phyloP scores from a whole-genome alignment of 2,888 invertebrate species.

The Cryptus armator region DNA sequence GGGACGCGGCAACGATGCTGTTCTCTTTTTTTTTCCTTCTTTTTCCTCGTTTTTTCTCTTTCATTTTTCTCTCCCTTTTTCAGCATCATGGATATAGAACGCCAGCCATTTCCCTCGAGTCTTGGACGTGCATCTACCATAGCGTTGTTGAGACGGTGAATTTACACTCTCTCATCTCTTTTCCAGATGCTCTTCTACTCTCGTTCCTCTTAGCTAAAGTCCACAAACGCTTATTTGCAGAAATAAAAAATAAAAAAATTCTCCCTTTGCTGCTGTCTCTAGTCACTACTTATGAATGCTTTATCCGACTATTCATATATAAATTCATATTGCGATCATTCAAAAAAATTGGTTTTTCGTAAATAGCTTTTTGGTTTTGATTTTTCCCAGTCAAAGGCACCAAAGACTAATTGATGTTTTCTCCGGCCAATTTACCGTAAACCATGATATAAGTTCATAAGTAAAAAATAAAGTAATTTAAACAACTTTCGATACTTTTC shows the following conservation, averaged over 20 bases:
- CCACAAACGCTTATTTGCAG: constrained; percentile 24
- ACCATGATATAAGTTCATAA: no score
- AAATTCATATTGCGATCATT: no score
- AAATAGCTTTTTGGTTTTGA: no score
- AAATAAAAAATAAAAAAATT: background rate
- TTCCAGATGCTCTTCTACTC: constrained; percentile 5
- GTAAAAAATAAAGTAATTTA: background rate
- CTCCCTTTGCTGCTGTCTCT: background rate
- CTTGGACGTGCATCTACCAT: constrained; percentile 32
- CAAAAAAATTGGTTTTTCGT: no score
- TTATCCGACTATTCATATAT: no score
- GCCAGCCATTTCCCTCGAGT: constrained; percentile 59
- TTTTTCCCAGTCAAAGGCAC: no score
- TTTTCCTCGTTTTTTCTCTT: constrained; percentile 23
- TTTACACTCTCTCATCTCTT: constrained; percentile 54
- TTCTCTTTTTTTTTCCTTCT: constrained; percentile 38
- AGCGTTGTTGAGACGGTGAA: constrained; percentile 49
- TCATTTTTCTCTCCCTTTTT: constrained; percentile 47
- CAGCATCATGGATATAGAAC: constrained; percentile 65
- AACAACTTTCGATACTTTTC: background rate
- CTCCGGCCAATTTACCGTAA: no score
- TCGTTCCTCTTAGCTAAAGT: constrained; percentile 32
- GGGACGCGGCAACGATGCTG: constrained; percentile 70
- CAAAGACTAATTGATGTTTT: no score
- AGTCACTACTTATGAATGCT: background rate